These are phyloP conservation scores for Abscondita cerata DNA, from an alignment of 2,888 invertebrate genomes.

Conservation along the genomic window DNA sequence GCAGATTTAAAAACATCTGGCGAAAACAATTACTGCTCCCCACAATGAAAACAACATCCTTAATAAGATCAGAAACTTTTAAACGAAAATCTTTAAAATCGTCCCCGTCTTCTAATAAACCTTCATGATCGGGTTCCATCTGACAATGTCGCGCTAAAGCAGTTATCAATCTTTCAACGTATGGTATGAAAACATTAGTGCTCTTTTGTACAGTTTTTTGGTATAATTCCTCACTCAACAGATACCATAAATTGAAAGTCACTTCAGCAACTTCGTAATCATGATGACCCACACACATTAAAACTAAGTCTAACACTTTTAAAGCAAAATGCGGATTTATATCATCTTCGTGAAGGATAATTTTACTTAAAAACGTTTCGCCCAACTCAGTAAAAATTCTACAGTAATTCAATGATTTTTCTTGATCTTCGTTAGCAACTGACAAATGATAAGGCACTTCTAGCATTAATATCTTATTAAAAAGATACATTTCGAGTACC, in stretches of 20 bases:
- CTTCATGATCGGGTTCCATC: slow-evolving; percentile 93
- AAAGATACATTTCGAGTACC: slow-evolving; percentile 79
- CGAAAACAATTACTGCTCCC: slow-evolving; percentile 91
- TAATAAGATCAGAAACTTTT: slow-evolving; percentile 91
- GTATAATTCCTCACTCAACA: slow-evolving; percentile 92
- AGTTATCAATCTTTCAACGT: slow-evolving; percentile 88
- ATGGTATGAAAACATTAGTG: slow-evolving; percentile 86
- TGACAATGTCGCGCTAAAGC: slow-evolving; percentile 91
- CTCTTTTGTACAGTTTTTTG: slow-evolving; percentile 82
- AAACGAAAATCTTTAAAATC: slow-evolving; percentile 85
- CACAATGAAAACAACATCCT: slow-evolving; percentile 96
- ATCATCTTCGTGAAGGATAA: slow-evolving; percentile 70
- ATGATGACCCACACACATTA: slow-evolving; percentile 94
- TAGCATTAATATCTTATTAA: slow-evolving; percentile 79
- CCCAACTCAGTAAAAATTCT: slow-evolving; percentile 94
- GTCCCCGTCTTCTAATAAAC: slow-evolving; percentile 82
- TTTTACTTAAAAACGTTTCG: slow-evolving; percentile 87
- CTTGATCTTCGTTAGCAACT: slow-evolving; percentile 91
- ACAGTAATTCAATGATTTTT: slow-evolving; percentile 93
- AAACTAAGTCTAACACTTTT: slow-evolving; percentile 84
- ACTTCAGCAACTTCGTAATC: slow-evolving; percentile 95
- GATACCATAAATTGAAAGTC: slow-evolving; percentile 97
- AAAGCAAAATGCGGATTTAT: slow-evolving; percentile 77
- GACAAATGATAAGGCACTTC: slow-evolving; percentile 89
- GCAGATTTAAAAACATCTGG: slow-evolving; percentile 85